A percentile compares a stretch with the other conserved stretches of the same genome.
Conservation (phyloP, 2,888 invertebrate genomes). For the Erebia palarica region DNA sequence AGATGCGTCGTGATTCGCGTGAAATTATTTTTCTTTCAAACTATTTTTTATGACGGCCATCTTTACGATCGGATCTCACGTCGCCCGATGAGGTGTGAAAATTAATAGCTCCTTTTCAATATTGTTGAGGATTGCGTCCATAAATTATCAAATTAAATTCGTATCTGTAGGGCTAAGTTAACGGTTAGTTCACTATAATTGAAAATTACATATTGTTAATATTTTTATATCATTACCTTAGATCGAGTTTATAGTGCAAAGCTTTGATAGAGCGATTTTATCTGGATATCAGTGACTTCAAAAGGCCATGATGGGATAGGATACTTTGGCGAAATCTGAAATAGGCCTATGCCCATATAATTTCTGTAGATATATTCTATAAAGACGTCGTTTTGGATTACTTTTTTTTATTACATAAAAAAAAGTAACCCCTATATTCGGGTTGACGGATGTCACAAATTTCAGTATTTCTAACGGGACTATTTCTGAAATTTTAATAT, state of each 20-base stretch:
- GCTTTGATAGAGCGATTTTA: too few species aligned
- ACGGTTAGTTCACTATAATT: neutral
- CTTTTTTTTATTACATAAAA: too few species aligned
- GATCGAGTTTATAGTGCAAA: neutral
- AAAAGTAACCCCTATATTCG: too few species aligned
- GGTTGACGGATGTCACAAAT: too few species aligned
- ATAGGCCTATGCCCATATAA: too few species aligned
- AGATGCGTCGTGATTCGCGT: constrained; percentile 78
- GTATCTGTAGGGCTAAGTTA: constrained; percentile 4
- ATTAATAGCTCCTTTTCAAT: constrained; percentile 68
- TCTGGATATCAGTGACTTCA: too few species aligned
- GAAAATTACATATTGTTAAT: neutral
- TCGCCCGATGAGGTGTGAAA: constrained; percentile 71
- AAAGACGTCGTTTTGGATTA: too few species aligned
- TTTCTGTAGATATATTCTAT: too few species aligned
- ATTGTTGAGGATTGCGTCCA: constrained; percentile 43
- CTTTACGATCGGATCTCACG: constrained; percentile 62
- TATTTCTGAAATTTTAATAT: neutral
- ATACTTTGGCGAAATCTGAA: too few species aligned
- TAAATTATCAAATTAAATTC: constrained; percentile 26
- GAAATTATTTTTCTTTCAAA: constrained; percentile 71
- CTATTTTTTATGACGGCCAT: constrained; percentile 51
- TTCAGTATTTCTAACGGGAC: too few species aligned
- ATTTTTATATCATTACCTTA: neutral
- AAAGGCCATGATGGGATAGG: too few species aligned